phyloP scores from a whole-genome alignment of 2,888 invertebrate genomes.

The Polydrusus tereticollis region DNA sequence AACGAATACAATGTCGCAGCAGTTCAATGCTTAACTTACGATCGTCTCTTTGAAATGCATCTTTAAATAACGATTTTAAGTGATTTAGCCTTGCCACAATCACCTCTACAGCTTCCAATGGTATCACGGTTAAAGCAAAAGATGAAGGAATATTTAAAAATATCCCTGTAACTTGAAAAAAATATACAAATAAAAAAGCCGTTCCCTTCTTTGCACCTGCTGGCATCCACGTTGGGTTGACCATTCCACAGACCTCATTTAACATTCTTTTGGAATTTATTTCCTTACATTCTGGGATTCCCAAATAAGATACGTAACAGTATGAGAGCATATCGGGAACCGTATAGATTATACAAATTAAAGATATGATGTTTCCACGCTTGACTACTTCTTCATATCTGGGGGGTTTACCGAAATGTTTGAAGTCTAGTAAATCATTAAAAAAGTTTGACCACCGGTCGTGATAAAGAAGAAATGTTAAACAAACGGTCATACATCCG shows the following conservation, averaged over 20 bases:
- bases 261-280: conserved; percentile 33
- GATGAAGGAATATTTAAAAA: conserved; percentile 30
- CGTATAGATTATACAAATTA: conserved; percentile 21
- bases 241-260: conserved; percentile 45
- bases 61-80: conserved; percentile 38
- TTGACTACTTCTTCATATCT: conserved; percentile 26
- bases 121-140: conserved; percentile 21
- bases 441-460: conserved; percentile 38
- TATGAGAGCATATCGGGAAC: conserved; percentile 37
- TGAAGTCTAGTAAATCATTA: conserved; percentile 27
- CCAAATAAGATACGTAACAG: conserved; percentile 25
- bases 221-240: conserved; percentile 48
- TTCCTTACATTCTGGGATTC: conserved; percentile 36
- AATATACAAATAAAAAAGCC: conserved; percentile 4
- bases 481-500: conserved; percentile 26
- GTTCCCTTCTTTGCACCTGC: conserved; percentile 1
- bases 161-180: conserved; percentile 30
- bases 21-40: neutral
- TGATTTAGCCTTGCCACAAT: conserved; percentile 40
- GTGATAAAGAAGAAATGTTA: conserved; percentile 28
- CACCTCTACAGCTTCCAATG: conserved; percentile 42
- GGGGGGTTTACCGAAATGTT: conserved; percentile 42
- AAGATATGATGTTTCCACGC: conserved; percentile 27
- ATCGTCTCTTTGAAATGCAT: conserved; percentile 29
- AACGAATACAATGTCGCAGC: conserved; percentile 37